A percentile compares a stretch with the other conserved stretches of the same genome.
Evolutionary conservation across 1,140 invertebrate genomes (phyloP).

Genomic region (Drosophila auraria): DNA sequence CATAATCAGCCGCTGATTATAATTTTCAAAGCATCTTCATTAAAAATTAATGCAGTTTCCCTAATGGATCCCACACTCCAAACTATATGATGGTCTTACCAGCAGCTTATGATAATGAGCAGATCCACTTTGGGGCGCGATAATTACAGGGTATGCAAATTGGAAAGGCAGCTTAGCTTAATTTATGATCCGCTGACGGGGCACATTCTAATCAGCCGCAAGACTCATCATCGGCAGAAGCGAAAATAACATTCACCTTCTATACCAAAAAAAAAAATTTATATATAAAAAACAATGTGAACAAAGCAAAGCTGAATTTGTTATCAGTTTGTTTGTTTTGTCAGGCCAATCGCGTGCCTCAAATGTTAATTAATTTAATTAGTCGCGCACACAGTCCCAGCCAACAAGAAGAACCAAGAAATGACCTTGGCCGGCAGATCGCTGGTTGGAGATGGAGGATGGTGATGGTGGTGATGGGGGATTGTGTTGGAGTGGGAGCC

Average conservation of each 20-base stretch:
- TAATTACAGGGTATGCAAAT: constrained; percentile 59
- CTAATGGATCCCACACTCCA: constrained; percentile 13
- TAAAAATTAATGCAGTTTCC: constrained; percentile 8
- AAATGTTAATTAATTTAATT: constrained; percentile 78
- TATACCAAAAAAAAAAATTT: constrained; percentile 41
- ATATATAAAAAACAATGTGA: constrained; percentile 24
- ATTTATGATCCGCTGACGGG: constrained; percentile 67
- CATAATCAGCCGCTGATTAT: not conserved
- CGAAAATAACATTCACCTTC: constrained; percentile 58
- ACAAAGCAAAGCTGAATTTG: constrained; percentile 51
- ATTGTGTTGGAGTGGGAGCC: constrained; percentile 41
- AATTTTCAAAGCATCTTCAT: not conserved
- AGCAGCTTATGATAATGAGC: constrained; percentile 16
- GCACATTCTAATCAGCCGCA: constrained; percentile 70
- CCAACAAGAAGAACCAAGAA: constrained; percentile 30
- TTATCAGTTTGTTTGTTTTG: constrained; percentile 70
- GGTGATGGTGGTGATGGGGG: constrained; percentile 9
- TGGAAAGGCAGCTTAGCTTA: constrained; percentile 62
- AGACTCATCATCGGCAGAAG: constrained; percentile 51
- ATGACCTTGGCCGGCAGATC: constrained; percentile 47
- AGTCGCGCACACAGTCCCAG: constrained; percentile 42
- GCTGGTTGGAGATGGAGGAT: constrained; percentile 26
- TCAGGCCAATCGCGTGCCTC: constrained; percentile 72
- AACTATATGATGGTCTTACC: constrained; percentile 1
- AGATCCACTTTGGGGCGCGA: constrained; percentile 21